Evolutionary conservation across 2,888 invertebrate species (phyloP).

Genomic region (Baronia brevicornis): DNA sequence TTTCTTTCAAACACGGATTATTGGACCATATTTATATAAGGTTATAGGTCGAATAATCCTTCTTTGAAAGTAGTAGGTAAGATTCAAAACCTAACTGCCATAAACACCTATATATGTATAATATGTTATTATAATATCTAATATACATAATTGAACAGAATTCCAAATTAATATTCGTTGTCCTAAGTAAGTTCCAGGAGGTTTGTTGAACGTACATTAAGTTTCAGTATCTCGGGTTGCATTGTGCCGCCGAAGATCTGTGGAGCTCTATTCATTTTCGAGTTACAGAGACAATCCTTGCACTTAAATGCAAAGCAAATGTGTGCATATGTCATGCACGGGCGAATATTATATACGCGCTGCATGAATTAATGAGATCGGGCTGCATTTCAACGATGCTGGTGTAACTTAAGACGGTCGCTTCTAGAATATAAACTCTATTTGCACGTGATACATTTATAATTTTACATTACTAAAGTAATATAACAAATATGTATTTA

Average conservation of each 20-base stretch:
- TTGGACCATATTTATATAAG: too few relatives aligned
- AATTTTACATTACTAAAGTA: too few relatives aligned
- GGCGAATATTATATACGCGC: constrained; percentile 19
- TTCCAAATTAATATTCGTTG: background rate
- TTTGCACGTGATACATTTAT: too few relatives aligned
- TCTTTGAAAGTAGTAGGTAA: too few relatives aligned
- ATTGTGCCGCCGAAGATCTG: constrained; percentile 12
- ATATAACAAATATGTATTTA: too few relatives aligned
- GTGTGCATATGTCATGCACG: constrained; percentile 19
- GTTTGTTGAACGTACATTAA: constrained; percentile 12
- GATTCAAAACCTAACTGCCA: too few relatives aligned
- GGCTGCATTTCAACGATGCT: constrained; percentile 2
- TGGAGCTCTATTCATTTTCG: constrained; percentile 13
- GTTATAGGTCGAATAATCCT: too few relatives aligned
- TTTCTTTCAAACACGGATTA: too few relatives aligned
- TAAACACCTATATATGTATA: too few relatives aligned
- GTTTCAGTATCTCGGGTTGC: constrained; percentile 8
- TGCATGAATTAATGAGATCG: constrained; percentile 18
- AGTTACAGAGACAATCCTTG: constrained; percentile 14
- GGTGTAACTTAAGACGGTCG: constrained; percentile 4
- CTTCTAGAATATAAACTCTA: too few relatives aligned
- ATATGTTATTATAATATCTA: too few relatives aligned
- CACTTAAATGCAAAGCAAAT: constrained; percentile 16
- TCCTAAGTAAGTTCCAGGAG: constrained; percentile 2
- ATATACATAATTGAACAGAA: constrained; percentile 5